phyloP scores from a whole-genome alignment of 2,888 invertebrate species.

The Quadriops clusia region DNA sequence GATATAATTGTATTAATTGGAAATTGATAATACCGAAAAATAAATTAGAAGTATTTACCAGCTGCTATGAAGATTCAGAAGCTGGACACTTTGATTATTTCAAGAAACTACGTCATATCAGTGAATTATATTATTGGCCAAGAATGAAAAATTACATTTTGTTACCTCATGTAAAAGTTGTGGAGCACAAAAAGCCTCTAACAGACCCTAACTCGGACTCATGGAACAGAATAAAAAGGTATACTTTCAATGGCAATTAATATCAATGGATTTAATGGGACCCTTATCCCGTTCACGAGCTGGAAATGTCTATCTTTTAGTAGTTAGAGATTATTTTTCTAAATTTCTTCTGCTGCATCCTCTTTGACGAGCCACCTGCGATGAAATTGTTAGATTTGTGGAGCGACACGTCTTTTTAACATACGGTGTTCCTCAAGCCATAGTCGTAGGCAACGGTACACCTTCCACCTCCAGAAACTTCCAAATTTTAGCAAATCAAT shows the following conservation, averaged over 20 bases:
- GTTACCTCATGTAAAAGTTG: conserved; percentile 15
- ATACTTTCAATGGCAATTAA: conserved; percentile 14
- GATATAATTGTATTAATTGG: no score
- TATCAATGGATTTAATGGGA: conserved; percentile 16
- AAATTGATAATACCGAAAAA: conserved; percentile 17
- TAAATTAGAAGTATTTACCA: conserved; percentile 11
- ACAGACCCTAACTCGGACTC: conserved; percentile 12
- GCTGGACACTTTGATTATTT: conserved; percentile 17
- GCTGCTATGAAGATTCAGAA: conserved; percentile 14
- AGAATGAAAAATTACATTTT: conserved; percentile 15
- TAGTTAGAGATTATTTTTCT: conserved; percentile 13
- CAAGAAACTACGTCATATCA: conserved; percentile 14
- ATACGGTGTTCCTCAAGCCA: conserved; percentile 17
- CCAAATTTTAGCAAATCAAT: conserved; percentile 11
- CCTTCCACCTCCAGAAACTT: conserved; percentile 16
- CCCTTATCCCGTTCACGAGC: conserved; percentile 15
- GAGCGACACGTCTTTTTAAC: conserved; percentile 13
- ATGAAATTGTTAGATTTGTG: conserved; percentile 6
- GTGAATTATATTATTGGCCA: conserved; percentile 17
- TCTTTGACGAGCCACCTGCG: conserved; percentile 4
- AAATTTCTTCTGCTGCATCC: conserved; percentile 12
- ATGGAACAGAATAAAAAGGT: conserved; percentile 16
- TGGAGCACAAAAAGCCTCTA: conserved; percentile 16
- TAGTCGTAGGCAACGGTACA: conserved; percentile 18
- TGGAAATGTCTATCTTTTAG: conserved; percentile 12